Percentiles rank a stretch among this genome's conserved stretches.
Evolutionary conservation across 2,113 vertebrate species (phyloP).

Genomic region (Conger conger): DNA sequence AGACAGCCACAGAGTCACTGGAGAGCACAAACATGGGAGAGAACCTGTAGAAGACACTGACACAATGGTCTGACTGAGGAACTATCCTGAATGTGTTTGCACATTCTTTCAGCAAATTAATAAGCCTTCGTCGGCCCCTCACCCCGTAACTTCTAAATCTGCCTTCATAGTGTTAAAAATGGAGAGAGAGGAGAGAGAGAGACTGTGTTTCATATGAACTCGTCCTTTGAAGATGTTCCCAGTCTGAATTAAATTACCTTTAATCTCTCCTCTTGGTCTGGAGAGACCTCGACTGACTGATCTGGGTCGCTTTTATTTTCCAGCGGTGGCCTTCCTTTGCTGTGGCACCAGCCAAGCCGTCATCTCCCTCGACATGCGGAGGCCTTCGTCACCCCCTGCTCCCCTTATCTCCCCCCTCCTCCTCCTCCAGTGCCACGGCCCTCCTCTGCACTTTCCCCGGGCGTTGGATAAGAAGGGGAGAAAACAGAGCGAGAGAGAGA

Average conservation of each 20-base stretch:
- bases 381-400: not conserved
- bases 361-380: conserved; percentile 5
- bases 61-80: not conserved
- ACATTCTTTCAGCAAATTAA: not conserved
- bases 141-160: not conserved
- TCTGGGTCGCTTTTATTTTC: conserved; percentile 28
- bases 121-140: not conserved
- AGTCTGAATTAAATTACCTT: conserved; percentile 27
- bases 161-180: not conserved
- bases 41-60: not conserved
- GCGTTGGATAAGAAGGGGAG: not conserved
- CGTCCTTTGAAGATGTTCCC: conserved; percentile 25
- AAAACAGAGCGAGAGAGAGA: not conserved
- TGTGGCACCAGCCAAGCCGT: not conserved
- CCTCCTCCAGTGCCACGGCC: not conserved
- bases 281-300: conserved; percentile 23
- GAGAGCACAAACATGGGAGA: not conserved
- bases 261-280: conserved; percentile 26
- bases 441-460: not conserved
- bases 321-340: conserved; percentile 18
- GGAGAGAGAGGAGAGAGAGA: not conserved
- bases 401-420: not conserved
- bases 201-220: conserved; percentile 5
- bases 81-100: not conserved
- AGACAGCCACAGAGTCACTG: too few relatives aligned